A percentile compares a stretch with the other conserved stretches of the same genome.
Evolutionary conservation across 2,888 invertebrate species (phyloP).

Genomic region (Ptychoptera albimana): DNA sequence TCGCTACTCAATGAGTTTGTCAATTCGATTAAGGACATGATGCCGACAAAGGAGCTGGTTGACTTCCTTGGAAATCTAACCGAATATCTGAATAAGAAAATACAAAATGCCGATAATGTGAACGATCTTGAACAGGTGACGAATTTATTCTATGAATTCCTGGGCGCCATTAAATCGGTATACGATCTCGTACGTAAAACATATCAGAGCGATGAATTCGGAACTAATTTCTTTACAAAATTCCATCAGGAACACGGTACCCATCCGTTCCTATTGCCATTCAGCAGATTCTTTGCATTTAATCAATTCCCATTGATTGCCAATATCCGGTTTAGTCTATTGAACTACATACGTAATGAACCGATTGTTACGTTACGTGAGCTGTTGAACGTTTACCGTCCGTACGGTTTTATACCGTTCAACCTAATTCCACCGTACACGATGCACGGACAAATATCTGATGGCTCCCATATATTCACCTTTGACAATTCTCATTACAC

Average conservation of each 20-base stretch:
- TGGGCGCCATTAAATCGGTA: constrained; percentile 41
- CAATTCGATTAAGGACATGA: neutral
- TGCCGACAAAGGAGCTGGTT: neutral
- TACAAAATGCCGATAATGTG: constrained; percentile 35
- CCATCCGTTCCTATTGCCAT: no score
- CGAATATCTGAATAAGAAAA: constrained; percentile 48
- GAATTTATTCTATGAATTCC: constrained; percentile 39
- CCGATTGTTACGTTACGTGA: constrained; percentile 40
- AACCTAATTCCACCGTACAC: constrained; percentile 47
- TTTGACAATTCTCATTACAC: constrained; percentile 72
- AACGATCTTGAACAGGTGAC: constrained; percentile 48
- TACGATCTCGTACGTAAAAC: constrained; percentile 11
- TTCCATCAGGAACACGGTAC: constrained; percentile 22
- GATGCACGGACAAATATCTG: constrained; percentile 54
- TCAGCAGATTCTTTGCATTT: constrained; percentile 22
- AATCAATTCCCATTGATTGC: constrained; percentile 38
- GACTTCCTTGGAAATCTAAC: constrained; percentile 34
- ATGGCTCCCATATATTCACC: constrained; percentile 74
- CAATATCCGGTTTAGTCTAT: constrained; percentile 39
- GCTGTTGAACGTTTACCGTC: constrained; percentile 39
- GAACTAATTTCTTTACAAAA: no score
- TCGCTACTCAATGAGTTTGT: neutral
- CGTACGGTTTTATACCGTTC: constrained; percentile 33
- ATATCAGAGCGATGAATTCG: neutral
- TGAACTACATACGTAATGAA: constrained; percentile 41